phyloP scores from a whole-genome alignment of 2,113 vertebrate genomes.

The Plecotus auritus region DNA sequence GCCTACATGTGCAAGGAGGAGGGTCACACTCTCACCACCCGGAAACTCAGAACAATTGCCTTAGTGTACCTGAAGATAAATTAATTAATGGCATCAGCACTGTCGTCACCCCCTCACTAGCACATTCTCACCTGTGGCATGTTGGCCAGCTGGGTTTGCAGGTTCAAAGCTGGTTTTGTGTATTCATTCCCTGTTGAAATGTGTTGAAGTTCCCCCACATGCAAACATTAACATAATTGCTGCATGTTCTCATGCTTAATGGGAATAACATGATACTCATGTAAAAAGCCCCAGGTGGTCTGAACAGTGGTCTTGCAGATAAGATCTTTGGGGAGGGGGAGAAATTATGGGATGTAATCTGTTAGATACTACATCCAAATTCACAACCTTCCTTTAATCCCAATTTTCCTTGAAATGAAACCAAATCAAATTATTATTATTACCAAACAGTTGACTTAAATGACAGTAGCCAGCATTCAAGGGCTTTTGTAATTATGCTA shows the following conservation, averaged over 20 bases:
- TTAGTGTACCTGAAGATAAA: background rate
- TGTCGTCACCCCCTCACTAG: background rate
- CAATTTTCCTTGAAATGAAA: background rate
- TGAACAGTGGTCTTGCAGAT: conserved; percentile 44
- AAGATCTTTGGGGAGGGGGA: background rate
- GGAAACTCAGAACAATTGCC: background rate
- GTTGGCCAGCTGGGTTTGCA: background rate
- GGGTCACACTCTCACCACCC: background rate
- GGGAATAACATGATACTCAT: conserved; percentile 18
- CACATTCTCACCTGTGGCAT: conserved; percentile 22
- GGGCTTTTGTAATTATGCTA: background rate
- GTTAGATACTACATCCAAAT: background rate
- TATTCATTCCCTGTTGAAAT: conserved; percentile 12
- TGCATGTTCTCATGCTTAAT: conserved; percentile 43
- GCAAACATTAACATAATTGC: conserved; percentile 23
- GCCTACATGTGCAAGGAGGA: background rate
- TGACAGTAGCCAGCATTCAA: background rate
- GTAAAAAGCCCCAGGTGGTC: conserved; percentile 31
- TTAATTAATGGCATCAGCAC: background rate
- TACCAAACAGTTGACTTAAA: background rate
- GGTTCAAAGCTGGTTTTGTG: conserved; percentile 61
- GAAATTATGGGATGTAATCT: background rate
- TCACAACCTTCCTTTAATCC: background rate
- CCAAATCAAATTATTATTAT: background rate
- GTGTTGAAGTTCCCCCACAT: conserved; percentile 8